Conservation (phyloP, 2,113 vertebrate genomes). For the Clarias batrachus region DNA sequence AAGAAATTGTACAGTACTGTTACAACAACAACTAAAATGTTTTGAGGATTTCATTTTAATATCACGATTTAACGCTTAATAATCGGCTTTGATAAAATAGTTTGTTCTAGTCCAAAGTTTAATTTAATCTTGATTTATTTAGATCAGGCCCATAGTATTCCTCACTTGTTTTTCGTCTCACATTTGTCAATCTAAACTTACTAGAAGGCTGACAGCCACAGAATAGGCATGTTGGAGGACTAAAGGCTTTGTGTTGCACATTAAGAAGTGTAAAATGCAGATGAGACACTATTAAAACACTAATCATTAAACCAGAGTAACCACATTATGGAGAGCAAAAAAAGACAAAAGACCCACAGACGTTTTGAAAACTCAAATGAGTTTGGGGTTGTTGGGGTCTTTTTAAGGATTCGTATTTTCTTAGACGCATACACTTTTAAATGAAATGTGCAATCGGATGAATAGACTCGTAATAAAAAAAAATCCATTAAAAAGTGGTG, state of each 20-base stretch:
- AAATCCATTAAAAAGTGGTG: neutral
- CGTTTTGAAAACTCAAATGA: neutral
- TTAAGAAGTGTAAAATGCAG: constrained; percentile 53
- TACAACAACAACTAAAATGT: neutral
- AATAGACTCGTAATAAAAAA: neutral
- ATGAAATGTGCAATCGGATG: no score
- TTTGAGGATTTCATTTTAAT: neutral
- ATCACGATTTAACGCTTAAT: neutral
- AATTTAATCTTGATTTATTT: no score
- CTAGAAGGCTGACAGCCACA: constrained; percentile 31
- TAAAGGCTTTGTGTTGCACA: constrained; percentile 48
- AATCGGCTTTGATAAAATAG: no score
- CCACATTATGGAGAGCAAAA: constrained; percentile 1
- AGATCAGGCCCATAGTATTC: neutral
- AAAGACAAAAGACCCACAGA: neutral
- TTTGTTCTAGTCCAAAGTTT: neutral
- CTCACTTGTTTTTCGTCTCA: neutral
- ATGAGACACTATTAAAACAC: constrained; percentile 58
- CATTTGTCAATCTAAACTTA: constrained; percentile 27
- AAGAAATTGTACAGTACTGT: neutral
- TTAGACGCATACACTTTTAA: no score
- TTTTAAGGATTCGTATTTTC: neutral
- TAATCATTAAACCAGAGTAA: constrained; percentile 48
- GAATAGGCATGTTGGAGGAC: constrained; percentile 47
- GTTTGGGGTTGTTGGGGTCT: neutral